Evolutionary conservation across 2,888 invertebrate species (phyloP).

Genomic region (Dryococelus australis): DNA sequence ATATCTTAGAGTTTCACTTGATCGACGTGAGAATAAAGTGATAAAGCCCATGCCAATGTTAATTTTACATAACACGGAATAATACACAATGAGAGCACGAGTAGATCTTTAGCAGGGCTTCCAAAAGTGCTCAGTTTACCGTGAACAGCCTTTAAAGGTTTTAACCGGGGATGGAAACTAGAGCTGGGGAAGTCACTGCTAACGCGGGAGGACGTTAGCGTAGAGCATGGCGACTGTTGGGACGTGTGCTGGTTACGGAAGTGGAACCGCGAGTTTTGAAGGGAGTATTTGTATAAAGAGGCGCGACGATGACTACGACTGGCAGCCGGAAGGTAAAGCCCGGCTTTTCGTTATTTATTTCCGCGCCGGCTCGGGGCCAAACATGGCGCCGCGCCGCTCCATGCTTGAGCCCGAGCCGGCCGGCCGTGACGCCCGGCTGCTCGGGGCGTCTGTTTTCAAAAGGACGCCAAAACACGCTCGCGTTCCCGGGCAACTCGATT

Average conservation of each 20-base stretch:
- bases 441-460: neutral
- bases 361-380: neutral
- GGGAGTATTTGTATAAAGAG: neutral
- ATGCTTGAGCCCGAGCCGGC: neutral
- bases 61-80: no score
- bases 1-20: no score
- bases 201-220: no score
- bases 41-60: no score
- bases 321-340: neutral
- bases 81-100: no score
- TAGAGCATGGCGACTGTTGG: neutral
- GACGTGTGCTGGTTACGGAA: neutral
- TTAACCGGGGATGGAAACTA: no score
- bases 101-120: no score
- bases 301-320: neutral
- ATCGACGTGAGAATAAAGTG: no score
- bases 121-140: no score
- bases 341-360: neutral
- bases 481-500: neutral
- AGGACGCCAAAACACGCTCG: neutral
- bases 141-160: no score
- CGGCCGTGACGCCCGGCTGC: neutral
- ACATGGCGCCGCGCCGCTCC: no score
- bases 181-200: no score
- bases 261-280: neutral